Conservation (phyloP, 2,888 invertebrate species). For the Octonoba sinensis region DNA sequence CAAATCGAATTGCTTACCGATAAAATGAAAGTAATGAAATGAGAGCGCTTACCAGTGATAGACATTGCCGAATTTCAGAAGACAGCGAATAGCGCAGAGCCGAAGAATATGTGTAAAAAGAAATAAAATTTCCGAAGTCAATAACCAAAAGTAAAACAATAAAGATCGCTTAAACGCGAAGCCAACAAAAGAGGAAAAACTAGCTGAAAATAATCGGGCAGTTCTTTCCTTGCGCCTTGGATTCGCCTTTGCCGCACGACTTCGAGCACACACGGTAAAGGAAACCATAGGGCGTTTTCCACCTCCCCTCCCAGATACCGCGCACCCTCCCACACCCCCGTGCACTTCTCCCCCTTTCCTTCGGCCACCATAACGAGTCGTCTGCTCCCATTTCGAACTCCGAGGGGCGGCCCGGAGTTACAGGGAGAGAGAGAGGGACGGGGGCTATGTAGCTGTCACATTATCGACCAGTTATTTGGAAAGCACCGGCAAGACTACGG, state of each 20-base stretch:
- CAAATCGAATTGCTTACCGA: no score
- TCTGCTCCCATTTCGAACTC: constrained; percentile 43
- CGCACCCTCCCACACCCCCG: neutral
- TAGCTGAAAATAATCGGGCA: constrained; percentile 38
- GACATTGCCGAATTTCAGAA: constrained; percentile 36
- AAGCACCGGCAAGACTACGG: neutral
- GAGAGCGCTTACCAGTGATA: constrained; percentile 38
- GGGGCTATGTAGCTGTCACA: constrained; percentile 54
- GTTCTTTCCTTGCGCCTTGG: constrained; percentile 14
- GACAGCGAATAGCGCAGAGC: neutral
- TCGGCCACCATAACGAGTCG: constrained; percentile 22
- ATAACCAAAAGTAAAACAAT: constrained; percentile 3
- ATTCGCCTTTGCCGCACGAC: constrained; percentile 48
- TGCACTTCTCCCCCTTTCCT: constrained; percentile 1
- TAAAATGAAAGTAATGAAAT: constrained; percentile 9
- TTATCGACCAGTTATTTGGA: constrained; percentile 60
- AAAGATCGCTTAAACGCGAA: constrained; percentile 19
- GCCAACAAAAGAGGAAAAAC: constrained; percentile 32
- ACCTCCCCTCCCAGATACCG: constrained; percentile 10
- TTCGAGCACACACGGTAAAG: constrained; percentile 24
- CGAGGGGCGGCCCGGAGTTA: constrained; percentile 37
- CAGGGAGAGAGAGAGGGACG: constrained; percentile 14
- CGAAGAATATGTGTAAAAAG: neutral
- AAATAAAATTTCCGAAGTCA: constrained; percentile 13
- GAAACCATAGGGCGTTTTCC: constrained; percentile 43